Base-by-base conservation (phyloP, 2,113 vertebrate species). In the Pimephales promelas region DNA sequence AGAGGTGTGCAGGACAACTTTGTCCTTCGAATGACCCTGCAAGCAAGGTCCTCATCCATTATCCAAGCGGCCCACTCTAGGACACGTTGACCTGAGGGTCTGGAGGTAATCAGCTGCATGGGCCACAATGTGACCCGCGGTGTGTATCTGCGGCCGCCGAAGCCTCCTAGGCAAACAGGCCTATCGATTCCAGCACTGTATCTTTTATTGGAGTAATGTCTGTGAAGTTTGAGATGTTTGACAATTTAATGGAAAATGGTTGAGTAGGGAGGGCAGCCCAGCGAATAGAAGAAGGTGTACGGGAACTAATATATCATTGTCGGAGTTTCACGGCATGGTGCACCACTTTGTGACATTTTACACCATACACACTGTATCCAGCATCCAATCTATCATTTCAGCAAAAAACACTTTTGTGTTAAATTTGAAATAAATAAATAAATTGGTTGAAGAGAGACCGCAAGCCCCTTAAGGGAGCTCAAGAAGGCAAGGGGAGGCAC, bases 231-330 rank as follows among this genome's bases (percentile, higher is more conserved):
- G 87, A 90, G 83, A 77, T 83, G 66, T 86, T 85, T 88, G 87
- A 90, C 88, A 89, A 87, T 85, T 84, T 89, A 79, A 90, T 82
- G 83, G 81, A 89, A 88, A 80, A 88, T 40, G 75, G 49, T 81
- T 70, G 61, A 70, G 75, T 22, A 45, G 22, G 83, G 26, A 68
- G 59, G 82, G 57, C 11, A 74, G 54, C 22, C 49, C 13, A 36
- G 43, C 26, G 76, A 90, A 88, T 88, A 84, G 87, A n/a, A 88
- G 87, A 36, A 82, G 73, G 73, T 77, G 81, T 76, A 57, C 56
- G 73, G 83, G 84, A 83, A 72, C 49, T 82, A 84, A 81, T 81
- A 81, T 26, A 71, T 81, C 64, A 81, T 47, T 81, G 79, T 81
- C 79, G 31, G 62, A 81, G 64, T 81, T 71, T 81, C 62, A 71